Evolutionary conservation across 2,888 invertebrate species (phyloP).

Genomic region (Andrena hattorfiana): DNA sequence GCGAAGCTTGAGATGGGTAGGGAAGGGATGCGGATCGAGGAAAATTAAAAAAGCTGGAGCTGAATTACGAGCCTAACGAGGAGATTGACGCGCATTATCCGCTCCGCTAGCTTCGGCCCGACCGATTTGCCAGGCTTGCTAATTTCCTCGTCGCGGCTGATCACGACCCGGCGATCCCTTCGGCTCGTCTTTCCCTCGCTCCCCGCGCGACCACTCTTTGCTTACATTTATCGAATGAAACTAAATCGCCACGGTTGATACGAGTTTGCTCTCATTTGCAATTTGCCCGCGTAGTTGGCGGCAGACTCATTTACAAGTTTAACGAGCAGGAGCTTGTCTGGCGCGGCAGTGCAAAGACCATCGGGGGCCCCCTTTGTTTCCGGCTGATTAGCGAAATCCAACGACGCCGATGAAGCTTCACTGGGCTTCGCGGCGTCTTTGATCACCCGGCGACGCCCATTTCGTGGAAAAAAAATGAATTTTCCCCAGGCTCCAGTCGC

Average conservation of each 20-base stretch:
- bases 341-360: slow-evolving; percentile 12
- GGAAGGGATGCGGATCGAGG: slow-evolving; percentile 27
- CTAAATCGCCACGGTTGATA: neutral
- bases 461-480: neutral
- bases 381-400: slow-evolving; percentile 39
- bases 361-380: slow-evolving; percentile 34
- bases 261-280: slow-evolving; percentile 33
- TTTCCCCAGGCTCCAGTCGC: neutral
- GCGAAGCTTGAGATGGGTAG: neutral
- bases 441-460: neutral
- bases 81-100: slow-evolving; percentile 64
- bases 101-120: slow-evolving; percentile 50
- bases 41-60: slow-evolving; percentile 58
- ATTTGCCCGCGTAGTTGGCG: slow-evolving; percentile 54
- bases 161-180: slow-evolving; percentile 20
- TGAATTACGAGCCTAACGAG: slow-evolving; percentile 64
- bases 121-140: slow-evolving; percentile 59
- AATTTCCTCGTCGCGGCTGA: slow-evolving; percentile 57
- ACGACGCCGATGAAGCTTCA: neutral
- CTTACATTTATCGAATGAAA: slow-evolving; percentile 28
- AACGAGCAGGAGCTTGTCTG: slow-evolving; percentile 50
- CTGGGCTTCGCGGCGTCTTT: neutral
- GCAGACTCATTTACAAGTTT: slow-evolving; percentile 60
- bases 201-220: neutral
- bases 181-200: neutral